Base-by-base conservation (phyloP, 2,113 vertebrate genomes). In the Notarius lentiginosus region DNA sequence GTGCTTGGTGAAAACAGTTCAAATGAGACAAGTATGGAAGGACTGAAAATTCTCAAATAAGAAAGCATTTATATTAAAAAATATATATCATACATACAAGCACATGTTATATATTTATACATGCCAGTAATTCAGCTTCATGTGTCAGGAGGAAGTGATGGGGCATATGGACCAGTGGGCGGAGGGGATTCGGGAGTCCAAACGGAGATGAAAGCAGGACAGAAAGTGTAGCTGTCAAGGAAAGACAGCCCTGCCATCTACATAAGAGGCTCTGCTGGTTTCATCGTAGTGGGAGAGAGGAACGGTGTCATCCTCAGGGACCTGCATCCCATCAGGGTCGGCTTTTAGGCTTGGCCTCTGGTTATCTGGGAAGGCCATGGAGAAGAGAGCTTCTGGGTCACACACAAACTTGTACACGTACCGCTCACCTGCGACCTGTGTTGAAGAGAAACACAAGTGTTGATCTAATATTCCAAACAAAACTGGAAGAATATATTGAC, bases 341-440 rank as follows among this genome's bases (percentile, higher is more conserved):
- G 72, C 84, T 80, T 91, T 91, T 63, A 91, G 93, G 90, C 96
- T 97, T 0, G 96, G 97, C 85, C 97, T 95, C 91, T 97, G 97
- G 93, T 97, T 97, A 91, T 99, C 97, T 0, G 97, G 96, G 90
- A 99, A 99, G 4, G 97, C 97, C 97, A 99, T 97, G 88, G 97
- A 97, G 88, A 98, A 98, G 0, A 99, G 97, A 0, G 97, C 98
- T 2, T 99, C 97, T 0, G 97, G 97, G 92, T 97, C 97, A 1
- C 97, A 98, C 65, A 98, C 97, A 0, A 99, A 99, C 92, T 99
- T 99, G 88, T 99, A 99, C 90, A 99, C 98, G 0, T 99, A 99
- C 89, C 98, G 93, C 87, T 99, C 98, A 0, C 98, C 98, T 0
- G 98, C 98, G 68, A 99, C 98, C 98, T 99, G 90, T 7, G 14